Evolutionary conservation across 2,797 vertebrate species (phyloP), one percentile per base, ranked within the genome.

Genomic region (Sebastiscus tertius): DNA sequence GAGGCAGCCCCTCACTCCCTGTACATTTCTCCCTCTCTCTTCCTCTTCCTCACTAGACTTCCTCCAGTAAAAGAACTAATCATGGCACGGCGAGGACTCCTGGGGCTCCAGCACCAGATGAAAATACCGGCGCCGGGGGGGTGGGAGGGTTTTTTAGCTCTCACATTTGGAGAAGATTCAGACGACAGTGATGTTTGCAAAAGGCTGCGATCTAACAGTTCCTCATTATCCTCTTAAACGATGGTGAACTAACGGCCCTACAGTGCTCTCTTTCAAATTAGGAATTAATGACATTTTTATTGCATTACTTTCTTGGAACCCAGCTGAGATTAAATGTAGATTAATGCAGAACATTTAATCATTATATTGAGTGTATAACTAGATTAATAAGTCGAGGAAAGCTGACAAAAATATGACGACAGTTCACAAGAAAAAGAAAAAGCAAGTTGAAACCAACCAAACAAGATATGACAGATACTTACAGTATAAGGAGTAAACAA

Each of bases 11-110:
- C 60, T 67, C 74, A 63, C 77, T 72, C 83, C 54, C 70, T 46
- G 46, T 27, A 74, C 72, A 66, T 74, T 82, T 87, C 62, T 80
- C 24, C 49, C 60, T 39, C 84, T 77, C 75, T 86, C 62, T 81
- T 80, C 87, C 81, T 88, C 81, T 89, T 89, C 90, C 89, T 86
- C 82, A 77, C 72, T 72, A 68, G 70, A 89, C 88, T 87, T 90
- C 90, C 92, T 87, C 76, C 77, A 55, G 80, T 83, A 63, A 75
- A 65, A 85, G 5, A 83, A 81, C 84, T 84, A 79, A 89, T 89
- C 66, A 74, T 5, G 31, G 75, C 82, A 69, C 34, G 70, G 79
- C 61, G 18, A 55, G 58, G 58, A 71, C 58, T 90, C 81, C 27
- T 13, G 67, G 67, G 75, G 55, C 65, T 81, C 82, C 33, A 63